Evolutionary conservation across 2,888 invertebrate species (phyloP), one percentile per base, ranked within the genome.

Genomic region (Drosophila prolongata): DNA sequence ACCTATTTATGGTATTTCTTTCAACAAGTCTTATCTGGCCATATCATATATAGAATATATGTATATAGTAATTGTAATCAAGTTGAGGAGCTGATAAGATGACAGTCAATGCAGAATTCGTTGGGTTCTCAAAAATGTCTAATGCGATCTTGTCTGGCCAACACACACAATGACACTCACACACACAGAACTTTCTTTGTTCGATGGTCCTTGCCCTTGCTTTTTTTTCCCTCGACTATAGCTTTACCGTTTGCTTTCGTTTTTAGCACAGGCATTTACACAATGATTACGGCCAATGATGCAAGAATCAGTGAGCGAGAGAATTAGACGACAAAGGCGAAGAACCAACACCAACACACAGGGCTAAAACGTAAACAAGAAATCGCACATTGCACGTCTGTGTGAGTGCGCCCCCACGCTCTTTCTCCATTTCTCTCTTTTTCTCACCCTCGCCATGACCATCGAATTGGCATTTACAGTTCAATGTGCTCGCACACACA

Each of bases 381-480:
- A 83, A 78, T 82, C 78, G 78, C 78, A 83, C 83, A 77, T 80
- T 76, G 78, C 78, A 80, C 78, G 66, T 67, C 67, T 69, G 43
- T 52, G 52, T 62, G 14, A 52, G 43, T 61, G 42, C 44, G 35
- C 27, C 56, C 55, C 60, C 60, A 27, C 14, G 10, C 27, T 46
- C 19, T 46, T 37, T 34, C 49, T 16, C 19, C 16, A 47, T 54
- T 43, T 55, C 71, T 52, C 49, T 58, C 42, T 43, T 61, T 65
- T 60, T 58, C 67, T 72, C 61, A 61, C 56, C 67, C 85, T 85
- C 87, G 75, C 84, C 84, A 56, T 85, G 85, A 85, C 87, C 85
- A 82, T 85, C 80, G 80, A 78, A 87, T 86, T 83, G 80, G 80
- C 86, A 80, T 80, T 87, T 87, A 82, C 85, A 87, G 85, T 85